Conservation (phyloP, 2,888 invertebrate genomes). For the Notodonta ziczac region DNA sequence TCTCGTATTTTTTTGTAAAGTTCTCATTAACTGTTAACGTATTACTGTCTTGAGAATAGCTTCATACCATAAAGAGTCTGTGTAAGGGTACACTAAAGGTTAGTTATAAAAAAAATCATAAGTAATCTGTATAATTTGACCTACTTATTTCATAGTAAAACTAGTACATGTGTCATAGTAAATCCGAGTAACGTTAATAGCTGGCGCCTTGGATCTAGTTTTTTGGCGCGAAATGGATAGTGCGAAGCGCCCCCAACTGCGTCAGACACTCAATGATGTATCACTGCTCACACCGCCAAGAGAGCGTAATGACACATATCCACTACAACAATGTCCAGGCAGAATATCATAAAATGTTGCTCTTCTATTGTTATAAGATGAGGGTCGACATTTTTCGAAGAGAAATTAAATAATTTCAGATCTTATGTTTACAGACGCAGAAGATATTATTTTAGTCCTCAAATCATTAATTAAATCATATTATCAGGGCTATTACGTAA, state of each 20-base stretch:
- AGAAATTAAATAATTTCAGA: no score
- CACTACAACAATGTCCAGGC: neutral
- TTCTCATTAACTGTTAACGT: neutral
- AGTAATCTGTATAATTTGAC: no score
- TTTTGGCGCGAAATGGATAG: neutral
- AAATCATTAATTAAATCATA: no score
- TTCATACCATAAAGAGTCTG: no score
- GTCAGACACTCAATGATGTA: neutral
- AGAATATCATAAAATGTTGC: no score
- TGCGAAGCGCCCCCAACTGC: neutral
- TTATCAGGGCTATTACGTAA: no score
- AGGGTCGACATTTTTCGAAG: no score
- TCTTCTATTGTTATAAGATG: no score
- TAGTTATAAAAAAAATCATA: no score
- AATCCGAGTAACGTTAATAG: neutral
- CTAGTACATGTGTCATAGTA: neutral
- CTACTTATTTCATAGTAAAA: neutral
- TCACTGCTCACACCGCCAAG: neutral
- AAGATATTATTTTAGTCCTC: no score
- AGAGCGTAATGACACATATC: neutral
- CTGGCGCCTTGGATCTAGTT: constrained; percentile 5
- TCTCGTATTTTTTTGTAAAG: neutral
- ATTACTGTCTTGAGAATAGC: neutral
- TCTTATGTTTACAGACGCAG: no score
- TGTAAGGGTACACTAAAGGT: no score